These are phyloP conservation scores for Cyprinodon tularosa DNA, from an alignment of 2,113 vertebrate genomes.

Conservation along the genomic window DNA sequence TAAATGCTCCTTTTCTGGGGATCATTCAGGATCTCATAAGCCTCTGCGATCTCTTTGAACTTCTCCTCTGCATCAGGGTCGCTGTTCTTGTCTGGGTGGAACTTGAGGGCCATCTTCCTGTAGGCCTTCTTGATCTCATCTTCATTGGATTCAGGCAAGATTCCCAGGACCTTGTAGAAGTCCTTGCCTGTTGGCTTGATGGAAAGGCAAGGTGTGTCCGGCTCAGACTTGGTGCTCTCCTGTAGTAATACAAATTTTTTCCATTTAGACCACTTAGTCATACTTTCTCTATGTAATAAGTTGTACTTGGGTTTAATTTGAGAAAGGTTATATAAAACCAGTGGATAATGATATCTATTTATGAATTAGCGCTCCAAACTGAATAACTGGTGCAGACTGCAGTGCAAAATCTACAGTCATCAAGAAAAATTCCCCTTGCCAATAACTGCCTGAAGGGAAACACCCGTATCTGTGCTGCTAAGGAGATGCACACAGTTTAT, in stretches of 20 bases:
- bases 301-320: too few species aligned
- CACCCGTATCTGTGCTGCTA: slow-evolving; percentile 26
- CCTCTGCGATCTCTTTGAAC: slow-evolving; percentile 97
- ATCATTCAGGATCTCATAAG: slow-evolving; percentile 93
- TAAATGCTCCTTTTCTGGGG: slow-evolving; percentile 91
- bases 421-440: slow-evolving; percentile 2
- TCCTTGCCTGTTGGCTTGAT: slow-evolving; percentile 88
- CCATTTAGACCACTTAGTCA: slow-evolving; percentile 11
- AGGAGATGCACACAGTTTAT: slow-evolving; percentile 30
- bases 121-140: slow-evolving; percentile 98
- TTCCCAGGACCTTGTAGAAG: slow-evolving; percentile 94
- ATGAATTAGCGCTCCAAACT: neutral
- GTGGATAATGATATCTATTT: neutral
- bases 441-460: slow-evolving; percentile 17
- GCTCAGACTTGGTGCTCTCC: slow-evolving; percentile 76
- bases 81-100: slow-evolving; percentile 97
- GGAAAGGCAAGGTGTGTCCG: slow-evolving; percentile 69
- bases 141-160: slow-evolving; percentile 88
- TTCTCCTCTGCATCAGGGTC: slow-evolving; percentile 92
- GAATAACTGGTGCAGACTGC: neutral
- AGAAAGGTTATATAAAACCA: neutral
- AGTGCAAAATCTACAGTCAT: slow-evolving; percentile 8
- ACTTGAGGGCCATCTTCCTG: slow-evolving; percentile 96
- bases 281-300: neutral
- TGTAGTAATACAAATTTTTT: slow-evolving; percentile 30